Base-by-base conservation (phyloP, 2,888 invertebrate species). In the Laothoe populi region DNA sequence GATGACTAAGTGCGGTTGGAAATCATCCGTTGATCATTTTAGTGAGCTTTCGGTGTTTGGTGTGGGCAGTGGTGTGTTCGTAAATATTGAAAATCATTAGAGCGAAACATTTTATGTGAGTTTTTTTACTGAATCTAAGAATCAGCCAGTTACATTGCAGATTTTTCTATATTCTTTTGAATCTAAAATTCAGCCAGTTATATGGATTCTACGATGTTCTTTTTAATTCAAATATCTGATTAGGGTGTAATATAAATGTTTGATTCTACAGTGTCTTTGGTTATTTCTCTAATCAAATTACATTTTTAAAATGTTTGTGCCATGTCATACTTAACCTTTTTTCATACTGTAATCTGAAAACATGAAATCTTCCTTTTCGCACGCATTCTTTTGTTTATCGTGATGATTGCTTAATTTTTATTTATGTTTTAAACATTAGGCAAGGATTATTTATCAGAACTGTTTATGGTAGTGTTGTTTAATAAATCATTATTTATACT, bases 1-100 rank as follows among this genome's bases (percentile, higher is more conserved):
- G 60, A 60, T 70, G 70, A 70, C 68, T 70, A 68, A 70, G 53
- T 53, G 16, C 42, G 35, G n/a, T 59, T 48, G 46, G 58, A 58
- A 48, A 38, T 62, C 26, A 59, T 61, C 40, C 42, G 49, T 35
- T 46, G 19, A 24, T 35, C 21, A 59, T 59, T 57, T 64, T 66
- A 68, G 68, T 68, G 16, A 48, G 57, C 26, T 65, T 65, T 62
- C 10, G 58, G 58, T 58, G 16, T 62, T 59, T 59, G 61, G 21
- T 49, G 46, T 13, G 58, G 61, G 49, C 57, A 60, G 66, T 62
- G 42, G 66, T 68, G 66, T 59, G n/a, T 35, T 53, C 21, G 23
- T 26, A 53, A 23, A 40, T 8, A 53, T 42, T 19, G 23, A 19
- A 40, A 40, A 16, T 8, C 42, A 46, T 53, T 53, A 53, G 16